Evolutionary conservation across 2,888 invertebrate species (phyloP), one percentile per base, ranked within the genome.

Genomic region (Aethes cnicana): DNA sequence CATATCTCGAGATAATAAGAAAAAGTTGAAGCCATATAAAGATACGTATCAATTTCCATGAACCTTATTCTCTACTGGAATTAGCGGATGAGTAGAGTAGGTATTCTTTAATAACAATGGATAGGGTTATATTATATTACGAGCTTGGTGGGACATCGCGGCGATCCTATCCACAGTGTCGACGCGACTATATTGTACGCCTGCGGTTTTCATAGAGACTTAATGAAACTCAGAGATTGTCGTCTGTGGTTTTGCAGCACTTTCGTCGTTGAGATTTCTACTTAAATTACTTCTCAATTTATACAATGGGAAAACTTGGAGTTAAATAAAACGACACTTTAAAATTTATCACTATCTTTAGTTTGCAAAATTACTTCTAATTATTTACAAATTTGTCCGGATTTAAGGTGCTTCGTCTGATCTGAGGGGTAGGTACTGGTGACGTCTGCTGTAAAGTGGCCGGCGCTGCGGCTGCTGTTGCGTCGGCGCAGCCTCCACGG

Each of bases 351-450:
- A 77, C 78, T 78, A 75, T 68, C 66, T 77, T 66, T 77, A 78
- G 68, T 77, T 72, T 76, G 79, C 69, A 76, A 59, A 59, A 63
- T 68, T 77, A 76, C 56, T 59, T 46, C 72, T 84, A 81, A 62
- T 69, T 82, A 81, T 83, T 67, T 83, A 83, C 80, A 84, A 66
- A 63, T 64, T 71, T 56, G 62, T 58, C 55, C 57, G 43, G 53
- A 43, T 74, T 82, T 62, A 89, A 67, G 89, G 89, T 55, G 87
- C 84, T 20, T 88, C 89, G 58, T 89, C 89, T 64, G 77, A 74
- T 79, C 87, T 76, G 41, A 88, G 68, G 20, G 89, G 89, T 39
- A 88, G 74, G 58, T 87, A 88, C 59, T 87, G 87, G 55, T 83
- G 76, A 56, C 84, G 87, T 77, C 84, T 74, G 58, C 67, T 72